Base-by-base conservation (phyloP, 1,140 invertebrate species). In the Brachystomella parvula region DNA sequence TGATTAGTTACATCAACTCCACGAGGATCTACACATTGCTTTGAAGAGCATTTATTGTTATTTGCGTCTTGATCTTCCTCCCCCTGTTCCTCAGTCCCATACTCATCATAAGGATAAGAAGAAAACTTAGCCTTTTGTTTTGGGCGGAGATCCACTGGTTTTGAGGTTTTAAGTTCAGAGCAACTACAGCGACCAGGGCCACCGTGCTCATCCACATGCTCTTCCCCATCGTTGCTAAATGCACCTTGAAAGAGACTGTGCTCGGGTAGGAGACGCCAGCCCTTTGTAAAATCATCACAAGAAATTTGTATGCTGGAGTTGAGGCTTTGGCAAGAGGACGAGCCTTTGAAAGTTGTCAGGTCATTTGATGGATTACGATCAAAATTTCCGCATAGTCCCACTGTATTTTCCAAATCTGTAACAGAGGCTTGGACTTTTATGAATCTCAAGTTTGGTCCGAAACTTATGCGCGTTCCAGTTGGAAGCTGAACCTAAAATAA, bases 121-220 rank as follows among this genome's bases (percentile, higher is more conserved):
- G 68, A 62, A 35, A 39, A 66, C 29, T 33, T 39, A 19, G 63
- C 21, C 53, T 73, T 71, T 21, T 63, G 2, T 47, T 72, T 68
- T 17, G 70, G 72, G 29, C 68, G 49, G 2, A 72, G 30, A 28
- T 70, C 64, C 12, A 65, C 63, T 53, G 19, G 53, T 28, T 60
- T 49, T 15, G 68, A 49, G 35, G 70, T 73, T 56, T 73, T 71
- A 1, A 70, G 39, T 1, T 29, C 35, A 1, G 70, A 73, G 57
- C 70, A 73, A 70, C 70, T 73, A 58, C 72, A 71, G 3, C 70
- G 65, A 30, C 70, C 72, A n/a, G 67, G 68, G 47, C 63, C 59
- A 12, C 29, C 17, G 9, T 19, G 0, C n/a, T 74, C 70, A 26
- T 67, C 63, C 17, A 60, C n/a, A 33, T 62, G 33, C 12, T 58